Conservation (phyloP, 2,888 invertebrate species). For the Leucoma salicis region DNA sequence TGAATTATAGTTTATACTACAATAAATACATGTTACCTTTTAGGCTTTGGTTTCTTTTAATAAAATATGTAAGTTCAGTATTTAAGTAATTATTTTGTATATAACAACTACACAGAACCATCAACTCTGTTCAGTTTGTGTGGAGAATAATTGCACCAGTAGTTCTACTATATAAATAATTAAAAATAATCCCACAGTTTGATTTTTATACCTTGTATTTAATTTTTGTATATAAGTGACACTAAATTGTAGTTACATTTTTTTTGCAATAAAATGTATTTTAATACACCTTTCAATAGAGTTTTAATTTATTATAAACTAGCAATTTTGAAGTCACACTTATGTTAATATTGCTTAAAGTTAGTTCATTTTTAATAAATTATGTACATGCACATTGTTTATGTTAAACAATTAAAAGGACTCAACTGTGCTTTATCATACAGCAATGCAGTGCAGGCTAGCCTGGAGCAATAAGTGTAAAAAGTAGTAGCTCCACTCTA, state of each 20-base stretch:
- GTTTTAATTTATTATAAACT: background rate
- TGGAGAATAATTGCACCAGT: constrained; percentile 22
- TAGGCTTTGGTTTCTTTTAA: constrained; percentile 37
- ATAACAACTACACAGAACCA: constrained; percentile 19
- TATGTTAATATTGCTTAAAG: too few relatives aligned
- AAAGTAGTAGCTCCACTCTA: too few relatives aligned
- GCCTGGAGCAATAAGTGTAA: too few relatives aligned
- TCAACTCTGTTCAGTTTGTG: constrained; percentile 16
- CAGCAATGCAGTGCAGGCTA: too few relatives aligned
- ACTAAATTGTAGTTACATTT: constrained; percentile 75
- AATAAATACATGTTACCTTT: constrained; percentile 47
- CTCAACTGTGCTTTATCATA: too few relatives aligned
- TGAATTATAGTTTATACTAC: constrained; percentile 7
- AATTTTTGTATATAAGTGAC: constrained; percentile 80
- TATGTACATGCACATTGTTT: too few relatives aligned
- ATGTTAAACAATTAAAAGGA: too few relatives aligned
- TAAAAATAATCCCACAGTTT: constrained; percentile 58
- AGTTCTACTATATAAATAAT: constrained; percentile 56
- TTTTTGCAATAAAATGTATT: constrained; percentile 81
- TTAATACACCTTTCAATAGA: constrained; percentile 71
- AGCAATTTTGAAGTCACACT: too few relatives aligned
- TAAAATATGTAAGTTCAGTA: constrained; percentile 33
- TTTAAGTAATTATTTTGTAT: constrained; percentile 27
- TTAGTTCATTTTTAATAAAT: too few relatives aligned
- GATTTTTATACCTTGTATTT: constrained; percentile 60